Evolutionary conservation across 2,888 invertebrate genomes (phyloP).

Genomic region (Seladonia tumulorum): DNA sequence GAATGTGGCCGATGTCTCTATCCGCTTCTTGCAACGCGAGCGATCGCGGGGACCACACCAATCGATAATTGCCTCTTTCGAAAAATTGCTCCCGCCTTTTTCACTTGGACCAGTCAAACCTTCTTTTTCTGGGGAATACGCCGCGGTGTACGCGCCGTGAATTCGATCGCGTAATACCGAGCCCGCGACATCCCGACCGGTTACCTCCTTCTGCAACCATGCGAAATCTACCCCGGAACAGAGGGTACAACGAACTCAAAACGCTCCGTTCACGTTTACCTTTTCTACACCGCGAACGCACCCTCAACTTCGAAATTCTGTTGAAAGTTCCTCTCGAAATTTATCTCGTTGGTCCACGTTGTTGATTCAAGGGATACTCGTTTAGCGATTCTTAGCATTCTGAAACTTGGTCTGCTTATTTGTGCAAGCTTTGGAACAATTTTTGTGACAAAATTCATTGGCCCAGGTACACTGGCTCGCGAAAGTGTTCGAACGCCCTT

Average conservation of each 20-base stretch:
- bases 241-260: constrained; percentile 61
- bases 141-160: constrained; percentile 68
- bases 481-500: no score
- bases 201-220: constrained; percentile 15
- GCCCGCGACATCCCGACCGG: constrained; percentile 61
- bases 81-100: constrained; percentile 82
- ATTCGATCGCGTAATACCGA: constrained; percentile 69
- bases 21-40: constrained; percentile 80
- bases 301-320: neutral
- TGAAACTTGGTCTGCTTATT: neutral
- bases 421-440: neutral
- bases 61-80: constrained; percentile 83
- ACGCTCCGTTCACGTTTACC: neutral
- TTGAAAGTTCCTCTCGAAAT: neutral
- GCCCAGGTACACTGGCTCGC: no score
- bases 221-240: constrained; percentile 27
- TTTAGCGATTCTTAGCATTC: neutral
- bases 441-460: neutral
- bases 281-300: neutral
- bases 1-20: constrained; percentile 84
- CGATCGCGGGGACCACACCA: constrained; percentile 82
- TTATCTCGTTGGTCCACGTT: neutral
- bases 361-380: neutral
- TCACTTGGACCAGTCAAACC: constrained; percentile 78
- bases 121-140: constrained; percentile 75